phyloP scores from a whole-genome alignment of 1,140 invertebrate species.

The Nasonia giraulti region DNA sequence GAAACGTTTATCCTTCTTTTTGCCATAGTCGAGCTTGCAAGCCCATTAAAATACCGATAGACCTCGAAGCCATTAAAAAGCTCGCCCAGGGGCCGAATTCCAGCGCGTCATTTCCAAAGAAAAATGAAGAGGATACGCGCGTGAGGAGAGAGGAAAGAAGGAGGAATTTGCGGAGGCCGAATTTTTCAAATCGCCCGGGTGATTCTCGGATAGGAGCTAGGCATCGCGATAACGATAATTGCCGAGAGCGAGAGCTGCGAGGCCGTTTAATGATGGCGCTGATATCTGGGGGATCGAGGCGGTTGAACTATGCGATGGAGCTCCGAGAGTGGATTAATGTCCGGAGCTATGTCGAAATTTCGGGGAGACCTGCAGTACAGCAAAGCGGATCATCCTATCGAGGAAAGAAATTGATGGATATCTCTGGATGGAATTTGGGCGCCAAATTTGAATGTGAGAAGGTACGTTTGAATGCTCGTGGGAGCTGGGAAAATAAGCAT shows the following conservation, averaged over 20 bases:
- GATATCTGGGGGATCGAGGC: not conserved
- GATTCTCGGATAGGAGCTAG: not conserved
- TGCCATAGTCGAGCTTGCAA: not conserved
- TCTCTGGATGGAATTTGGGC: not conserved
- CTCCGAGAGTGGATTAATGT: not conserved
- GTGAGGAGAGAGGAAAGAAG: not conserved
- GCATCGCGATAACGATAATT: constrained; percentile 39
- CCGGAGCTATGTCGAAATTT: not conserved
- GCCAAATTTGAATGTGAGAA: not conserved
- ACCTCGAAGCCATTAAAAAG: not conserved
- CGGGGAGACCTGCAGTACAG: too few species aligned
- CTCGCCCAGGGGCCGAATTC: not conserved
- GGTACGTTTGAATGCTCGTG: not conserved
- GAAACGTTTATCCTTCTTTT: too few species aligned
- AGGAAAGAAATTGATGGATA: not conserved
- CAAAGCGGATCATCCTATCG: not conserved
- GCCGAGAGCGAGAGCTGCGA: too few species aligned
- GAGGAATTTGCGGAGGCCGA: constrained; percentile 7
- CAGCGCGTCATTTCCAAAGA: not conserved
- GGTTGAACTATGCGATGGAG: not conserved
- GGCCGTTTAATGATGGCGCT: constrained; percentile 5
- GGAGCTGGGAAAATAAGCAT: not conserved
- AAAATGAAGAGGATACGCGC: constrained; percentile 13
- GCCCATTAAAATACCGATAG: not conserved
- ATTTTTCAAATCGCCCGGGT: constrained; percentile 24